These are phyloP conservation scores for Alloscopus bannaensis DNA, from an alignment of 2,888 invertebrate genomes.

Conservation along the genomic window DNA sequence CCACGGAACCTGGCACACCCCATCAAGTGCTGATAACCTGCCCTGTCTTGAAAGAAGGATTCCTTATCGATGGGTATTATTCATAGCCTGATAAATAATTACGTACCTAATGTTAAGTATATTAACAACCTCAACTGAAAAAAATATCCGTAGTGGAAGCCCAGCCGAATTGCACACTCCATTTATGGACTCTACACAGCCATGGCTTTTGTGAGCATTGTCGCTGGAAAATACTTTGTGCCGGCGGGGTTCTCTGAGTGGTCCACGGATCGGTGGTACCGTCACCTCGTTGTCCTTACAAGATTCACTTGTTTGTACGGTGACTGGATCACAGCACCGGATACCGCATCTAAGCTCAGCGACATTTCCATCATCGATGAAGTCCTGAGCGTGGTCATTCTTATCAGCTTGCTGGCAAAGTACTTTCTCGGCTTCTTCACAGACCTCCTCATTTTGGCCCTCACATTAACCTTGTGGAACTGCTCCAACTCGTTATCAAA, in stretches of 20 bases:
- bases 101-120: too few species aligned
- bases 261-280: slow-evolving; percentile 22
- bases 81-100: too few species aligned
- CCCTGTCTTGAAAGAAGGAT: too few species aligned
- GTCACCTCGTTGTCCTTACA: slow-evolving; percentile 4
- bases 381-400: background rate
- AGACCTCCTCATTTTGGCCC: slow-evolving; percentile 11
- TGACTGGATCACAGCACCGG: slow-evolving; percentile 7
- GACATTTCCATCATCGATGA: slow-evolving; percentile 14
- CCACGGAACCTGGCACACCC: too few species aligned
- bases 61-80: too few species aligned
- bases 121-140: too few species aligned
- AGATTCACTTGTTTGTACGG: slow-evolving; percentile 30
- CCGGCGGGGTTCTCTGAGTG: background rate
- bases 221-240: background rate
- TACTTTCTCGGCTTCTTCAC: slow-evolving; percentile 28
- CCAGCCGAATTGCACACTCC: background rate
- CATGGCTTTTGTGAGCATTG: slow-evolving; percentile 4
- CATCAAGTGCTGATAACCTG: too few species aligned
- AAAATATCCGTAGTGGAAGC: background rate
- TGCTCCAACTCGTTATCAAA: slow-evolving; percentile 17
- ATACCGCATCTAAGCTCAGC: too few species aligned
- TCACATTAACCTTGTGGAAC: slow-evolving; percentile 30
- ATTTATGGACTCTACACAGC: background rate
- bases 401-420: slow-evolving; percentile 9